phyloP scores from a whole-genome alignment of 2,113 vertebrate genomes.

The Takifugu flavidus region DNA sequence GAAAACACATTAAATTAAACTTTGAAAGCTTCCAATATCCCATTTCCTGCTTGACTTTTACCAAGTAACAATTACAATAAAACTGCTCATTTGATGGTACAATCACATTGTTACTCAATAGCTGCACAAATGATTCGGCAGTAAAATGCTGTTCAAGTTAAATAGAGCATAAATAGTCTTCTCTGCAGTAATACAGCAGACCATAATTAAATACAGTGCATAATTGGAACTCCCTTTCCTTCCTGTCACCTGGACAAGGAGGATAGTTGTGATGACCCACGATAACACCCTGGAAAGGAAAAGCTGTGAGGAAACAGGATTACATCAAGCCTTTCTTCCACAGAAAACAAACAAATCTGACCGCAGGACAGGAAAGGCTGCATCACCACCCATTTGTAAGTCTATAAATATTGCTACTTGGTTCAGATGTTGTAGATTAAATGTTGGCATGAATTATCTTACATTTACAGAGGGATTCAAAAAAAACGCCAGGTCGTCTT shows the following conservation, averaged over 20 bases:
- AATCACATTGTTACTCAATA: too few relatives aligned
- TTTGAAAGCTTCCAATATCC: too few relatives aligned
- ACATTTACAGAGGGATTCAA: too few relatives aligned
- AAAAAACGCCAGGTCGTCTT: too few relatives aligned
- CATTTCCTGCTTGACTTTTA: too few relatives aligned
- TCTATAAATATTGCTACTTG: conserved; percentile 20
- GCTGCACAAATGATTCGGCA: too few relatives aligned
- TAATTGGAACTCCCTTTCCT: background rate
- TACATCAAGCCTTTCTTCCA: conserved; percentile 11
- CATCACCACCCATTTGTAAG: conserved; percentile 8
- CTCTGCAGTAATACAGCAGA: too few relatives aligned
- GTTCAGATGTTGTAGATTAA: background rate
- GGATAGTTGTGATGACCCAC: conserved; percentile 15
- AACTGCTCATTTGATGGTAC: too few relatives aligned
- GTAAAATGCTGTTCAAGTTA: too few relatives aligned
- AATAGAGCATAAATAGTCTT: too few relatives aligned
- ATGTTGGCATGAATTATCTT: background rate
- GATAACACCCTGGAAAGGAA: conserved; percentile 17
- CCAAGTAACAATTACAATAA: too few relatives aligned
- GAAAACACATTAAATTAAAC: background rate
- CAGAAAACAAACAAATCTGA: background rate
- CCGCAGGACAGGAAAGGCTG: conserved; percentile 34
- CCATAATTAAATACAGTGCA: background rate
- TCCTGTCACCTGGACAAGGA: background rate
- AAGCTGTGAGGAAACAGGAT: conserved; percentile 9